Evolutionary conservation across 1,140 invertebrate genomes (phyloP).

Genomic region (Grapholita molesta): DNA sequence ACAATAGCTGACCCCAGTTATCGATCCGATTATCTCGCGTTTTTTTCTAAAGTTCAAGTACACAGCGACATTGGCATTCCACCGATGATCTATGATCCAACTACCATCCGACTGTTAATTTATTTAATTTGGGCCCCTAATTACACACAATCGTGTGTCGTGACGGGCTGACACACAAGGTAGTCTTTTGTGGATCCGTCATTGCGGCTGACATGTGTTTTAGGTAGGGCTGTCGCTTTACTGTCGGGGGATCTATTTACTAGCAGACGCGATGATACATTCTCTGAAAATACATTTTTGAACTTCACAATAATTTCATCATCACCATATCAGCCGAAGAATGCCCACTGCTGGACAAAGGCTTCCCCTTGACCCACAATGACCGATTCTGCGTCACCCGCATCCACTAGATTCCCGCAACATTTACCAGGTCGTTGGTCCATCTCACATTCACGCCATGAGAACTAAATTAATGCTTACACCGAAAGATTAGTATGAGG

Average conservation of each 20-base stretch:
- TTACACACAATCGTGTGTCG: conserved; percentile 62
- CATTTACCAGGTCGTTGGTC: no score
- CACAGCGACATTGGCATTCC: conserved; percentile 38
- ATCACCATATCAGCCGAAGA: no score
- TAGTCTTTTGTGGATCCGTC: conserved; percentile 69
- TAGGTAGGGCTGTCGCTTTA: conserved; percentile 19
- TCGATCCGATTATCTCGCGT: not conserved
- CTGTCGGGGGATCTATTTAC: not conserved
- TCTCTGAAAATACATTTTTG: no score
- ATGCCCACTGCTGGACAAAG: no score
- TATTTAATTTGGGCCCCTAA: conserved; percentile 67
- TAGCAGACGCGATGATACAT: no score
- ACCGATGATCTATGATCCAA: conserved; percentile 5
- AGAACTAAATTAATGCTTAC: no score
- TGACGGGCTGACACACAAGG: conserved; percentile 68
- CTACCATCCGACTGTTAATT: conserved; percentile 58
- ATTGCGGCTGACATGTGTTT: conserved; percentile 58
- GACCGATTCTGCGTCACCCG: no score
- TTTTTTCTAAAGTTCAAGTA: conserved; percentile 1
- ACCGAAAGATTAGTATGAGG: no score
- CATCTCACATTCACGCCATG: no score
- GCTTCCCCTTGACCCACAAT: no score
- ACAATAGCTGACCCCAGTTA: not conserved
- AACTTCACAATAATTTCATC: no score
- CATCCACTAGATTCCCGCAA: no score